Conservation (phyloP, 2,113 vertebrate species). For the Otus sunia region DNA sequence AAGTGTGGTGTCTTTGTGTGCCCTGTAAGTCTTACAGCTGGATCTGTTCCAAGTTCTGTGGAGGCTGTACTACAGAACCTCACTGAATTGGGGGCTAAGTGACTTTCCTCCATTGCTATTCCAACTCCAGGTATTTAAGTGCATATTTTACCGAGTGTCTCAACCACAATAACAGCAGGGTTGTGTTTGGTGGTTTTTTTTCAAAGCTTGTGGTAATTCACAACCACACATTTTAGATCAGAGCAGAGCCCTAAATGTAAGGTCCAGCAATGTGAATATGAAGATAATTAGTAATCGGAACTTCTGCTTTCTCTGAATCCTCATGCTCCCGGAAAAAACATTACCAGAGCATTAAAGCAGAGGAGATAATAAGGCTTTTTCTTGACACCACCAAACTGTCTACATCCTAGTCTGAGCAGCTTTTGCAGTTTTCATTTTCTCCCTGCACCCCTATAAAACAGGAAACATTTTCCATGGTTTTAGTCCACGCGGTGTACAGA, state of each 20-base stretch:
- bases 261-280: neutral
- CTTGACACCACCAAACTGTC: slow-evolving; percentile 4
- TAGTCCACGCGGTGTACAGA: neutral
- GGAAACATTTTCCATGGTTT: slow-evolving; percentile 9
- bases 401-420: neutral
- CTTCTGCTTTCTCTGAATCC: neutral
- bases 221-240: neutral
- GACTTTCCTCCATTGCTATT: neutral
- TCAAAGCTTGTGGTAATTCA: slow-evolving; percentile 18
- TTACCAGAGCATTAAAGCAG: slow-evolving; percentile 32
- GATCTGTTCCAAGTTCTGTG: neutral
- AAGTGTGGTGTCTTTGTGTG: neutral
- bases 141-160: neutral
- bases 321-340: slow-evolving; percentile 12
- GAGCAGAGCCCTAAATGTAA: slow-evolving; percentile 13
- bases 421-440: slow-evolving; percentile 24
- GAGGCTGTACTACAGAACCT: neutral
- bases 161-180: neutral
- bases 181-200: neutral
- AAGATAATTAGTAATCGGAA: slow-evolving; percentile 26
- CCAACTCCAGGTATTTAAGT: neutral
- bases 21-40: neutral
- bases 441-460: slow-evolving; percentile 26
- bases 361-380: slow-evolving; percentile 35
- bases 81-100: neutral